These are phyloP conservation scores for Siderastrea radians DNA, from an alignment of 92 coral and sea anemone genomes.

Conservation along the genomic window DNA sequence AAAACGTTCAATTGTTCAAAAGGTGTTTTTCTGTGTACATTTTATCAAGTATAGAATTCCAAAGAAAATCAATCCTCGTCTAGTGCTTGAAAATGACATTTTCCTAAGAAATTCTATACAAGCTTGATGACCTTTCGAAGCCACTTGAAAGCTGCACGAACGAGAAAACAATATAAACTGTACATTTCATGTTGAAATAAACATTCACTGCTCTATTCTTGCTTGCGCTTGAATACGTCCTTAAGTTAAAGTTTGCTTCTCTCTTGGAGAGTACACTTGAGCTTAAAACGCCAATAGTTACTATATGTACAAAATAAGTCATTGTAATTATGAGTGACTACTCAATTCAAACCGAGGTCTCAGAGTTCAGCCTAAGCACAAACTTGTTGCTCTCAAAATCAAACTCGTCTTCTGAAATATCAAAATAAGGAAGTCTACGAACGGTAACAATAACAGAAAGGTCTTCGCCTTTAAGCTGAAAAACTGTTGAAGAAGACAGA, in stretches of 20 bases:
- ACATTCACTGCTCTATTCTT: slow-evolving; percentile 1
- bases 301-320: slow-evolving; percentile 22
- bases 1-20: slow-evolving; percentile 5
- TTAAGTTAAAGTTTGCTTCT: slow-evolving; percentile 39
- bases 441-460: slow-evolving; percentile 88
- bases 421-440: slow-evolving; percentile 86
- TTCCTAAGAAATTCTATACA: slow-evolving; percentile 27
- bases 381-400: slow-evolving; percentile 98
- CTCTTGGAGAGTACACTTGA: slow-evolving; percentile 52
- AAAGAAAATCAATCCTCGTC: not conserved
- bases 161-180: slow-evolving; percentile 24
- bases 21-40: not conserved
- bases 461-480: slow-evolving; percentile 91
- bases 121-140: not conserved
- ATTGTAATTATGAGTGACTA: not conserved
- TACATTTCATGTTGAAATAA: slow-evolving; percentile 32
- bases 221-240: not conserved
- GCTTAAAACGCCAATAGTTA: slow-evolving; percentile 1
- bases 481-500: slow-evolving; percentile 94
- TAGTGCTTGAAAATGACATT: slow-evolving; percentile 15
- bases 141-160: slow-evolving; percentile 15
- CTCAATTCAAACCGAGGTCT: slow-evolving; percentile 91
- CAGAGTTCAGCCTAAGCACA: slow-evolving; percentile 93
- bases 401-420: slow-evolving; percentile 90
- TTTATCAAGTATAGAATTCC: slow-evolving; percentile 4